Base-by-base conservation (phyloP, 2,113 vertebrate genomes). In the Platycercus adscitus region DNA sequence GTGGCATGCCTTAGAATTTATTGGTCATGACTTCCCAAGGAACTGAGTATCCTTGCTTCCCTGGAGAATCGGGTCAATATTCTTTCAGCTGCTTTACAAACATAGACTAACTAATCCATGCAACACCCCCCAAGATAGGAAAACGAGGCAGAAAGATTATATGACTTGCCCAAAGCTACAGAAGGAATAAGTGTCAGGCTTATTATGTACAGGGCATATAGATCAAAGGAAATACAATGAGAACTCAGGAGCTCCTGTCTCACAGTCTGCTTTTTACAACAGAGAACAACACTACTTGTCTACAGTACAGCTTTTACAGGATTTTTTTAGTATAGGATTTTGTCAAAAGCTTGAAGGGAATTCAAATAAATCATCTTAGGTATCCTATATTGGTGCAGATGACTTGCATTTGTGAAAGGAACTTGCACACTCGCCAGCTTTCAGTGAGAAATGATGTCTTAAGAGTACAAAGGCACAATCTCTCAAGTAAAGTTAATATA, bases 201-300 rank as follows among this genome's bases (percentile, higher is more conserved):
- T 92, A 69, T 87, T 93, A 93, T 89, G 86, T 84, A 43, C n/a
- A 76, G 81, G 88, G 61, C 73, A 76, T 68, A 49, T 13, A 92
- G 91, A 95, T 94, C 80, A 95, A 95, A 96, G 88, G 49, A 89
- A 92, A 81, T 53, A 94, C 91, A 94, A 93, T n/a, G 91, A 92
- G 77, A 70, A 79, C 41, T 71, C 77, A 55, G 72, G 82, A 96
- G 90, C 91, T 89, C 77, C 91, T 85, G 80, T 88, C 86, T 94
- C 61, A 52, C 37, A 43, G 44, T 47, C 37, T 4, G 8, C 65
- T 76, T 86, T 94, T 89, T 77, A 72, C 88, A 91, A 44, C 52
- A 87, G 33, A 93, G 63, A 81, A 81, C 78, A 86, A 9, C 37
- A 56, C 41, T 63, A 39, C 66, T 94, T 79, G 81, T 78, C 89